Percentiles rank a stretch among this genome's conserved stretches.
These are phyloP conservation scores for Chloromyia formosa DNA, from an alignment of 2,888 invertebrate species.

Conservation along the genomic window DNA sequence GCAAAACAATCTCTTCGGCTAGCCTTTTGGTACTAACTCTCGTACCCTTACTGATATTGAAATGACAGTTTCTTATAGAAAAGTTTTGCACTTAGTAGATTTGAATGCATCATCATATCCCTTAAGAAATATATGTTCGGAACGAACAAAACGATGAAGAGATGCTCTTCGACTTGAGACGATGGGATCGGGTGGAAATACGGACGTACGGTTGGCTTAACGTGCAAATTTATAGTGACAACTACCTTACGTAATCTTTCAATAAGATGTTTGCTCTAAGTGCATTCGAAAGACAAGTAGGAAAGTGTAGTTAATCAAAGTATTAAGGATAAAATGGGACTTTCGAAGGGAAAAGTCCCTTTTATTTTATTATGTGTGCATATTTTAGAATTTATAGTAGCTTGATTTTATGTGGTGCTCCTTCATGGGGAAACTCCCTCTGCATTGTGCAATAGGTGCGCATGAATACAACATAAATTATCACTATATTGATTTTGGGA, in stretches of 20 bases:
- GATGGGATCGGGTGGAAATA: background rate
- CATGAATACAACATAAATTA: too few species aligned
- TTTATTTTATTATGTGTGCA: slow-evolving; percentile 26
- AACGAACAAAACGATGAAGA: background rate
- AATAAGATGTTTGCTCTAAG: slow-evolving; percentile 19
- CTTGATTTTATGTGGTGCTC: background rate
- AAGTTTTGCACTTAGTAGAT: slow-evolving; percentile 5
- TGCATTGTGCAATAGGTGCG: too few species aligned
- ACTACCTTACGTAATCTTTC: slow-evolving; percentile 35
- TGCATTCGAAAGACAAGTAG: background rate
- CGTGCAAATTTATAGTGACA: slow-evolving; percentile 35
- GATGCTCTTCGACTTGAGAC: background rate
- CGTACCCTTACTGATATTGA: too few species aligned
- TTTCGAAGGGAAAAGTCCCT: background rate
- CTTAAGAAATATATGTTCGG: background rate
- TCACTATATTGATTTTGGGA: too few species aligned
- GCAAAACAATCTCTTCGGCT: too few species aligned
- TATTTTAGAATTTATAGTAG: background rate
- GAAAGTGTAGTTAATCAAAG: slow-evolving; percentile 7
- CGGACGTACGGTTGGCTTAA: slow-evolving; percentile 12
- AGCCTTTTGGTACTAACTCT: too few species aligned
- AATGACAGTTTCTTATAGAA: slow-evolving; percentile 5
- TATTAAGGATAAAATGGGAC: slow-evolving; percentile 3
- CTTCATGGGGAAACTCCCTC: background rate
- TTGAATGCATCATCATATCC: slow-evolving; percentile 17